Evolutionary conservation across 1,140 invertebrate genomes (phyloP).

Genomic region (Laupala kohalensis): DNA sequence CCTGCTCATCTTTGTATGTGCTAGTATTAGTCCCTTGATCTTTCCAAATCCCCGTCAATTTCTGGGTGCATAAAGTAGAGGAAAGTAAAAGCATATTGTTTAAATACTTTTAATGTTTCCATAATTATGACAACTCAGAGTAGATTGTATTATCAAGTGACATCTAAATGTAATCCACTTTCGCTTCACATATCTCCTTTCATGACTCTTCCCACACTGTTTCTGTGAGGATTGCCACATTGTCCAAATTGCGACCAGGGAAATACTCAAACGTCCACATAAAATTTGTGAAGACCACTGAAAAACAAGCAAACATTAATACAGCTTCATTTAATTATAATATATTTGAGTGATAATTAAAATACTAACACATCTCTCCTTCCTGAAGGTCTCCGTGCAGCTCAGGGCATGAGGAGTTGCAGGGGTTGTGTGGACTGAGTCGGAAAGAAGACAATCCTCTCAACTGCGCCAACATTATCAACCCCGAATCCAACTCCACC

Average conservation of each 20-base stretch:
- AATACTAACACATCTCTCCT: constrained; percentile 50
- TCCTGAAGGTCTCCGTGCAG: constrained; percentile 48
- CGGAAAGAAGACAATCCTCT: constrained; percentile 50
- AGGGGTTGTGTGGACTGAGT: constrained; percentile 52
- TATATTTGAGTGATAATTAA: not conserved
- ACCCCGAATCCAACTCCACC: constrained; percentile 51
- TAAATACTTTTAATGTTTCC: no score
- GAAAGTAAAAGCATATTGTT: no score
- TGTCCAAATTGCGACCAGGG: constrained; percentile 49
- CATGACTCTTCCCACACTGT: constrained; percentile 48
- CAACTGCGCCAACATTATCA: constrained; percentile 61
- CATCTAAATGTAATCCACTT: no score
- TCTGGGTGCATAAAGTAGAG: no score
- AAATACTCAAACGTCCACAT: constrained; percentile 67
- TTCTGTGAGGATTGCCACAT: constrained; percentile 60
- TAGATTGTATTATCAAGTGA: no score
- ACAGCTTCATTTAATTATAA: not conserved
- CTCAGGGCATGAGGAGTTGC: constrained; percentile 49
- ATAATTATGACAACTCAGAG: no score
- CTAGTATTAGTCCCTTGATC: not conserved
- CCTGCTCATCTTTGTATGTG: not conserved
- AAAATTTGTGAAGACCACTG: constrained; percentile 53
- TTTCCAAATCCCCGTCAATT: no score
- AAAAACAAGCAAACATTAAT: constrained; percentile 21
- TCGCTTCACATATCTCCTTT: no score